Conservation (phyloP, 2,888 invertebrate species). For the Cantharis rufa region DNA sequence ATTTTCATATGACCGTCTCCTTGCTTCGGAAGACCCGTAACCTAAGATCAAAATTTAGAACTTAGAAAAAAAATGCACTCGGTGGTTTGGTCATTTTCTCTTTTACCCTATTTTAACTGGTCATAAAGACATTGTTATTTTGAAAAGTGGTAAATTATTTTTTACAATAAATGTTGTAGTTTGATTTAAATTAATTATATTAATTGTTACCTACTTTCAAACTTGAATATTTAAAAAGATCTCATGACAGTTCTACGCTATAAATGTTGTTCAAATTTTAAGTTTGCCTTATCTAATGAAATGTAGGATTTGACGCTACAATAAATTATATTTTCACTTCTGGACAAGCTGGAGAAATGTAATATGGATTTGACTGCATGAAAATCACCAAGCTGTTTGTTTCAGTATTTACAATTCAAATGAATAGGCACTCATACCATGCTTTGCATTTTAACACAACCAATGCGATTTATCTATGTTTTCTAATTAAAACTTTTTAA, state of each 20-base stretch:
- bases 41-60: too few relatives aligned
- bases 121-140: too few relatives aligned
- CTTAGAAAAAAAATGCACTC: too few relatives aligned
- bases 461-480: slow-evolving; percentile 8
- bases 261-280: neutral
- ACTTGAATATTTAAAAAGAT: neutral
- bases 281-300: neutral
- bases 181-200: too few relatives aligned
- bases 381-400: slow-evolving; percentile 18
- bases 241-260: neutral
- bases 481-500: neutral
- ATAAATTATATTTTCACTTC: slow-evolving; percentile 22
- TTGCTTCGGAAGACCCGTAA: too few relatives aligned
- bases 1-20: too few relatives aligned
- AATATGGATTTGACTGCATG: slow-evolving; percentile 13
- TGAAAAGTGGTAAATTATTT: too few relatives aligned
- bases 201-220: neutral
- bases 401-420: slow-evolving; percentile 25
- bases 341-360: slow-evolving; percentile 15
- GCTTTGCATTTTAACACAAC: slow-evolving; percentile 10
- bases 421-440: slow-evolving; percentile 10
- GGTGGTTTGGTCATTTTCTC: too few relatives aligned
- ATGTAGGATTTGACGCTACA: slow-evolving; percentile 6
- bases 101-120: too few relatives aligned
- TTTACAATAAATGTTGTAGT: too few relatives aligned